These are phyloP conservation scores for Anaspis maculata DNA, from an alignment of 2,888 invertebrate species.

Conservation along the genomic window DNA sequence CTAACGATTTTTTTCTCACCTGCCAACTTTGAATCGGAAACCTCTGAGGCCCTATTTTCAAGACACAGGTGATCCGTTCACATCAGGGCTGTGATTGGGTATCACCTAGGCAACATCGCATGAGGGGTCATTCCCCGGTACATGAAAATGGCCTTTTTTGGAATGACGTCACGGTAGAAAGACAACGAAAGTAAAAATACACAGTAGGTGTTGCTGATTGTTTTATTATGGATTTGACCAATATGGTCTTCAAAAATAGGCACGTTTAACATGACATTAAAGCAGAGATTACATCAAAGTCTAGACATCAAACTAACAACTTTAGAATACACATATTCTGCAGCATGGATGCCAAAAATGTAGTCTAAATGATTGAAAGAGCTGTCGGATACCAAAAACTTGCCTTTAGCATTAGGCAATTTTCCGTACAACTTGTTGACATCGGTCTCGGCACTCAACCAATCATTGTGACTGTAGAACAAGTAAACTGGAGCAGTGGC, in stretches of 20 bases:
- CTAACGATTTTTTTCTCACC: too few species aligned
- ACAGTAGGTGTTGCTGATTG: too few species aligned
- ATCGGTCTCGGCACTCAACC: slow-evolving; percentile 39
- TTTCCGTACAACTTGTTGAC: slow-evolving; percentile 29
- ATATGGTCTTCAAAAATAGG: too few species aligned
- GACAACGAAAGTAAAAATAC: neutral
- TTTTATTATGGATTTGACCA: too few species aligned
- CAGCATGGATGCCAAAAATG: slow-evolving; percentile 31
- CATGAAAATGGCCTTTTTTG: neutral
- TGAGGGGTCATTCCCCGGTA: too few species aligned
- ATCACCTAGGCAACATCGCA: too few species aligned
- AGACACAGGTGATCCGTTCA: too few species aligned
- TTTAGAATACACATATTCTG: slow-evolving; percentile 27
- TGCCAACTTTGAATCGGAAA: neutral
- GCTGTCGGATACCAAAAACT: slow-evolving; percentile 27
- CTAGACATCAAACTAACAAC: slow-evolving; percentile 22
- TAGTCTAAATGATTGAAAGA: slow-evolving; percentile 36
- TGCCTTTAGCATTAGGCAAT: slow-evolving; percentile 22
- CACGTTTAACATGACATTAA: neutral
- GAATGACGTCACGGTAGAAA: too few species aligned
- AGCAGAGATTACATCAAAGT: slow-evolving; percentile 5
- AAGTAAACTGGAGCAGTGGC: slow-evolving; percentile 41
- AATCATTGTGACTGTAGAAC: slow-evolving; percentile 46
- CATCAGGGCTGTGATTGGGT: too few species aligned
- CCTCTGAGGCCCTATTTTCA: neutral